Base-by-base conservation (phyloP, 2,113 vertebrate species). In the Opisthocomus hoazin region DNA sequence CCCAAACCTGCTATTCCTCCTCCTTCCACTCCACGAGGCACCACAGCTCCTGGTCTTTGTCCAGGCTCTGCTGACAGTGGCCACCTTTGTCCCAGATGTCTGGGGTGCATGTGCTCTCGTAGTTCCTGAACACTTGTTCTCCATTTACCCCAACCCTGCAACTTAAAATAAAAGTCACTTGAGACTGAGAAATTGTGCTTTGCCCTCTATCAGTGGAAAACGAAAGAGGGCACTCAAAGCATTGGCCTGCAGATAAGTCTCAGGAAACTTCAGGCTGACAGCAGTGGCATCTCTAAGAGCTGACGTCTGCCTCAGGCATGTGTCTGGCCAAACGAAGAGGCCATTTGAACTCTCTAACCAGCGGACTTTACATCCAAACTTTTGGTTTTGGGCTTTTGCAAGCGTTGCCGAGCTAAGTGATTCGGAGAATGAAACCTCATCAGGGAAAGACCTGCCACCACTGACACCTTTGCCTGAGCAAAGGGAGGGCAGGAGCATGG, bases 91-190 rank as follows among this genome's bases (percentile, higher is more conserved):
- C 23, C 26, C 53, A 30, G 32, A 16, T 3, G 12, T 18, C 7
- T 24, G 18, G 24, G 6, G 23, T 30, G 8, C 15, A 14, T 0
- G 1, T 26, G 15, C 3, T 86, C 53, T 39, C 13, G 2, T n/a
- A n/a, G n/a, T n/a, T n/a, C n/a, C n/a, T n/a, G 20, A 26, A 8
- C 1, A 5, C 4, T 46, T 46, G 4, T 24, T 60, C 32, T 73
- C 15, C 26, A 4, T 36, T 60, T 30, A 36, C 1, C 19, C 15
- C 65, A 63, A 9, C 6, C 6, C 20, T 43, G 18, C 7, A 48
- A 68, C 34, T 23, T 51, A 21, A 91, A 93, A 32, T 41, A 45
- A 50, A 76, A 82, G 29, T 5, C 15, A 37, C 61, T 29, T 63
- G 46, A 69, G 36, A 7, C 22, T 75, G 56, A 22, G 68, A 80